Conservation (phyloP, 2,888 invertebrate species). For the Erebia epiphron region DNA sequence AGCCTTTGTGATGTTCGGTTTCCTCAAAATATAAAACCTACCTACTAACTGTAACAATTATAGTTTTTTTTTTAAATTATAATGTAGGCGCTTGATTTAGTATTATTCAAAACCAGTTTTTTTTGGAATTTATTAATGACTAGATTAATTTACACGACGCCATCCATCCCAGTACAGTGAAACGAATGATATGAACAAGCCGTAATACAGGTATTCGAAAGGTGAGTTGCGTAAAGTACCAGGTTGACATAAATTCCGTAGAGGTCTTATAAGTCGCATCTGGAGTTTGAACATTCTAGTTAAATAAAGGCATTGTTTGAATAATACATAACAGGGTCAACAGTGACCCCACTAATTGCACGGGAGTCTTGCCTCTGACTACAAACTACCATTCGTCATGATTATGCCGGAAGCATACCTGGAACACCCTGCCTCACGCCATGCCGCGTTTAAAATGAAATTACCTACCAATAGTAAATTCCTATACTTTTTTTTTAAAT, state of each 20-base stretch:
- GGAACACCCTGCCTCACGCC: background rate
- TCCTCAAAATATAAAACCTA: too few relatives aligned
- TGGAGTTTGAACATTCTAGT: constrained; percentile 21
- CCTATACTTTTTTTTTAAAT: too few relatives aligned
- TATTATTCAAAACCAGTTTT: too few relatives aligned
- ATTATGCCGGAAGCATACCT: background rate
- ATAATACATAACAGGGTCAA: constrained; percentile 29
- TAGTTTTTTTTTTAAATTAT: too few relatives aligned
- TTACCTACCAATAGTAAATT: too few relatives aligned
- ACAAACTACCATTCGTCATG: background rate
- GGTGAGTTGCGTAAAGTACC: constrained; percentile 5
- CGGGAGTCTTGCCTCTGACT: background rate
- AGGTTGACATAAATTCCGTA: constrained; percentile 14
- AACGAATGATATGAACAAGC: background rate
- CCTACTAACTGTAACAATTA: too few relatives aligned
- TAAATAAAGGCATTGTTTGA: constrained; percentile 30
- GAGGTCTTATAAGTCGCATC: constrained; percentile 9
- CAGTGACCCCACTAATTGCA: constrained; percentile 30
- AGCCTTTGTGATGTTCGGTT: too few relatives aligned
- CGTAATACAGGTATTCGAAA: background rate
- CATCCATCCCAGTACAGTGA: background rate
- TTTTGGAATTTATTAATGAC: too few relatives aligned
- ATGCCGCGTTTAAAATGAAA: too few relatives aligned
- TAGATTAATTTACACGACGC: too few relatives aligned
- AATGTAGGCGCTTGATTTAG: too few relatives aligned